Evolutionary conservation across 2,888 invertebrate species (phyloP).

Genomic region (Agriopis aurantiaria): DNA sequence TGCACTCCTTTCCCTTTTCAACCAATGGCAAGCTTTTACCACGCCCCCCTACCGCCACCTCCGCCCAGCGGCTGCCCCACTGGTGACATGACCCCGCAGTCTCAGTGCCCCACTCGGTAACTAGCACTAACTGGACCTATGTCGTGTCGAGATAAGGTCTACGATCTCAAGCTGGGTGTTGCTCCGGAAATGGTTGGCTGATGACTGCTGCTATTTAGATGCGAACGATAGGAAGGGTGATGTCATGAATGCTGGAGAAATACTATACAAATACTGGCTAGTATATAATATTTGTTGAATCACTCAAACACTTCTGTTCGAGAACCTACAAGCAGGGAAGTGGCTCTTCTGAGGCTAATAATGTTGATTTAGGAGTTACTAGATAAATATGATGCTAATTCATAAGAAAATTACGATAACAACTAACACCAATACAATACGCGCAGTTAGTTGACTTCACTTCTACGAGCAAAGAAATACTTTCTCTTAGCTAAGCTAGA

Average conservation of each 20-base stretch:
- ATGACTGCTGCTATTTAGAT: slow-evolving; percentile 24
- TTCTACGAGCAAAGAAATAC: too few species aligned
- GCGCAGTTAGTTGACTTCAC: too few species aligned
- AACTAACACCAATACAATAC: too few species aligned
- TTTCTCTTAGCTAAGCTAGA: too few species aligned
- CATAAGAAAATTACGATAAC: too few species aligned
- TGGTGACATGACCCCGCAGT: slow-evolving; percentile 39
- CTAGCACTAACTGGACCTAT: slow-evolving; percentile 8
- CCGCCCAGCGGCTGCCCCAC: slow-evolving; percentile 23
- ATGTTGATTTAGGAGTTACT: too few species aligned
- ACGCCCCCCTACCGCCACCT: slow-evolving; percentile 42
- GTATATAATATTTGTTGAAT: not conserved
- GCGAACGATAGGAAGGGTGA: slow-evolving; percentile 15
- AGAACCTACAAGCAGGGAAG: too few species aligned
- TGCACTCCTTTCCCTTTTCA: slow-evolving; percentile 33
- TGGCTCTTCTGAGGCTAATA: too few species aligned
- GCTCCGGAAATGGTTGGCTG: slow-evolving; percentile 28
- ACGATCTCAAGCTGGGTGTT: slow-evolving; percentile 24
- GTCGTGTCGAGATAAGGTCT: slow-evolving; percentile 13
- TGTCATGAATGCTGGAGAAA: slow-evolving; percentile 13
- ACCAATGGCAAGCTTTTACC: slow-evolving; percentile 51
- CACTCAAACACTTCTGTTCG: not conserved
- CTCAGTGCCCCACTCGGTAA: slow-evolving; percentile 4
- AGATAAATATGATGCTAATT: too few species aligned
- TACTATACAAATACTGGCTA: not conserved